These are phyloP conservation scores for Dunckerocampus dactyliophorus DNA, from an alignment of 2,113 vertebrate species.

Conservation along the genomic window DNA sequence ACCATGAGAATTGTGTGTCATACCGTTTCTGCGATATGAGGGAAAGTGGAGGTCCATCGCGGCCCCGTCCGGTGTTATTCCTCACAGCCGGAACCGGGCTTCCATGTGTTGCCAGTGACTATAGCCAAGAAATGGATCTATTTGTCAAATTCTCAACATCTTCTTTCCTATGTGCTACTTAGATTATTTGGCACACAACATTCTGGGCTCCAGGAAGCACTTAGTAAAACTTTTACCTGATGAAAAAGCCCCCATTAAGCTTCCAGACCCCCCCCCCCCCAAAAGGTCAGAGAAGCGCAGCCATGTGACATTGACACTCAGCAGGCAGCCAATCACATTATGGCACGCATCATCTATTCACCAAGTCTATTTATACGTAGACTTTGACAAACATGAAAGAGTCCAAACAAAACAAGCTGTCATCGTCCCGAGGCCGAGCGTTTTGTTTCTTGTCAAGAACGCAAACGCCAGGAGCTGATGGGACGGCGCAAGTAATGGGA, in stretches of 20 bases:
- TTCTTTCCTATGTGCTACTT: no score
- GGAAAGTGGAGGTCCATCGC: no score
- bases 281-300: slow-evolving; percentile 18
- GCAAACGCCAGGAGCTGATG: slow-evolving; percentile 4
- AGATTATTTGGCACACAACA: no score
- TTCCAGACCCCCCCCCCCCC: not conserved
- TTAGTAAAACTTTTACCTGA: not conserved
- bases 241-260: not conserved
- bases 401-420: slow-evolving; percentile 17
- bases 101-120: no score
- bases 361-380: slow-evolving; percentile 46
- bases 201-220: not conserved
- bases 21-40: no score
- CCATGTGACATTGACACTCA: slow-evolving; percentile 43
- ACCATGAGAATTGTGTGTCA: no score
- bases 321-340: slow-evolving; percentile 42
- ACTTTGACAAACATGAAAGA: slow-evolving; percentile 41
- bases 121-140: no score
- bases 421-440: slow-evolving; percentile 20
- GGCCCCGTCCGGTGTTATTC: no score
- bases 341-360: slow-evolving; percentile 60
- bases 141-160: not conserved
- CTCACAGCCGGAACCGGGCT: no score
- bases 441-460: slow-evolving; percentile 28
- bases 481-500: slow-evolving; percentile 8